Percentiles rank a stretch among this genome's conserved stretches.
phyloP scores from a whole-genome alignment of 1,140 invertebrate genomes.

The Aplysia californica region DNA sequence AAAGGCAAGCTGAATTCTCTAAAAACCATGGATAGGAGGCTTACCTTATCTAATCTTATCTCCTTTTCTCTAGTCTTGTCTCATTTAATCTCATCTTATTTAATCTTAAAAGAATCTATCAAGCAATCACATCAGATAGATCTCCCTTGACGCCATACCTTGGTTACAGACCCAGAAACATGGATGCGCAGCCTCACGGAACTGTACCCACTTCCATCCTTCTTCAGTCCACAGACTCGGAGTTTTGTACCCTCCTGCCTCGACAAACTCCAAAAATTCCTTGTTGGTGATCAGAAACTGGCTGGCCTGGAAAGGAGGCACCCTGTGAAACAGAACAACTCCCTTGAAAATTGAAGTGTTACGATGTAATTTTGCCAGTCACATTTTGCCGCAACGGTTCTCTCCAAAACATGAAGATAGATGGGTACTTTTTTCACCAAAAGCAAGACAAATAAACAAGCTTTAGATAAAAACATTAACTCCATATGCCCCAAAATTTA shows the following conservation, averaged over 20 bases:
- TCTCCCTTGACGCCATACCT: too few species aligned
- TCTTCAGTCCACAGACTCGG: conserved; percentile 60
- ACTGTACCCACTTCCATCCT: conserved; percentile 63
- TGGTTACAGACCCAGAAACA: conserved; percentile 65
- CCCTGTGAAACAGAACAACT: conserved; percentile 47
- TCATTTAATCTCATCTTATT: not conserved
- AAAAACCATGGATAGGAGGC: too few species aligned
- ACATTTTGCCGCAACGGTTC: not conserved
- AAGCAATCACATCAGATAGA: too few species aligned
- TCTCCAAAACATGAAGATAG: not conserved
- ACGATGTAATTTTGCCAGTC: not conserved
- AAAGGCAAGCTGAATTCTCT: too few species aligned
- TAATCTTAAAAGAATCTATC: too few species aligned
- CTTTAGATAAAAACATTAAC: not conserved
- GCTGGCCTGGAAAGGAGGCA: conserved; percentile 62
- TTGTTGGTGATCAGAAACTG: conserved; percentile 62
- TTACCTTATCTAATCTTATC: not conserved
- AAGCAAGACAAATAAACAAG: too few species aligned
- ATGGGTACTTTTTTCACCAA: too few species aligned
- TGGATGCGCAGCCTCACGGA: conserved; percentile 58
- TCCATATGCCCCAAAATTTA: not conserved
- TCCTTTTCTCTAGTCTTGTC: not conserved
- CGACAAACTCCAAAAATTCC: conserved; percentile 64
- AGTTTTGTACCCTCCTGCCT: conserved; percentile 59
- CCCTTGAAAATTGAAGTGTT: not conserved